Evolutionary conservation across 1,140 invertebrate species (phyloP), one percentile per base, ranked within the genome.

Genomic region (Drosophila arizonae): DNA sequence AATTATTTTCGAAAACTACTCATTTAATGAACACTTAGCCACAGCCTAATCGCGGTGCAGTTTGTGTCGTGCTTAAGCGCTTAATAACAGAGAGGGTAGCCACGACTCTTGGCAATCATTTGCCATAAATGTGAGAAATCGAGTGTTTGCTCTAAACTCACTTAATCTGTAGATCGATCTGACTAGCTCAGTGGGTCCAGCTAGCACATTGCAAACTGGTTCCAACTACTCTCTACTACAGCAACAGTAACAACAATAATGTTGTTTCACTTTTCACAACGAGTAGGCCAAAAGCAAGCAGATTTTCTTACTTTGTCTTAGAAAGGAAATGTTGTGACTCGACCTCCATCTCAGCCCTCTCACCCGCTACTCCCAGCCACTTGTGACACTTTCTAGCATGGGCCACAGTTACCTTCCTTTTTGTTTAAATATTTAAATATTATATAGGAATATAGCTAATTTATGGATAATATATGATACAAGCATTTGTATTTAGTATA

Each of bases 1-100:
- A 87, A 87, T 82, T 88, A 88, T 88, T 79, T 82, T 68, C 30
- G 75, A 39, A 66, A 66, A 80, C 61, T 68, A 52, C 76, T 56
- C 30, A 48, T 58, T 64, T 64, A 77, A 85, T 74, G 62, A 58
- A 41, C 50, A 64, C 45, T 71, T 69, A 30, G 78, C 62, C 51
- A 68, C 39, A 36, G 46, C 10, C 58, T 52, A 61, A 81, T 77
- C 78, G 60, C 58, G 10, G 36, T 4, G 67, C 13, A 21, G 52
- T 50, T 51, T 51, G 46, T 48, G 24, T 43, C 17, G 28, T 56
- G 45, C 63, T 63, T 15, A 4, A 26, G 30, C 60, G 36, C 39
- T 71, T 79, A 76, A 79, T 78, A 46, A 17, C 21, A 54, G 6
- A 15, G 39, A 9, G 5, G 46, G 17, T 48, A 26, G 46, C 46